Conservation (phyloP, 2,888 invertebrate genomes). For the Serripes groenlandicus region DNA sequence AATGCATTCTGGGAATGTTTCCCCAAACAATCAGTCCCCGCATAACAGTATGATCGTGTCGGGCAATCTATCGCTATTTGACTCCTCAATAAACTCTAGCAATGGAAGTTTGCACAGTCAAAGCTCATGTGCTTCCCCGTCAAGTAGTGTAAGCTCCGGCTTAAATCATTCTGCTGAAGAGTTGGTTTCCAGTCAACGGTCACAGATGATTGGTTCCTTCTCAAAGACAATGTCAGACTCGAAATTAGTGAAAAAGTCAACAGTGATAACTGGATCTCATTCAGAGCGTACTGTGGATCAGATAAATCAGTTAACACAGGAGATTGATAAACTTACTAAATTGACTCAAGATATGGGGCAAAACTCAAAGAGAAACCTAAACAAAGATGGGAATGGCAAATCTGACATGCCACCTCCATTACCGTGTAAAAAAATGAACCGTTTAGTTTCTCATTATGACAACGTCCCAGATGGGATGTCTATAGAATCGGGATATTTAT, state of each 20-base stretch:
- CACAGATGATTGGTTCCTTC: slow-evolving; percentile 60
- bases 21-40: slow-evolving; percentile 62
- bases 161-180: slow-evolving; percentile 91
- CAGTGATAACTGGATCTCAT: slow-evolving; percentile 66
- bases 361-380: slow-evolving; percentile 54
- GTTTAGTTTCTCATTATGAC: slow-evolving; percentile 91
- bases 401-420: slow-evolving; percentile 87
- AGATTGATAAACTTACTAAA: slow-evolving; percentile 80
- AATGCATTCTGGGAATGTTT: slow-evolving; percentile 38
- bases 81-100: slow-evolving; percentile 65
- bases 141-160: slow-evolving; percentile 95
- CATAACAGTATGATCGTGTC: slow-evolving; percentile 68
- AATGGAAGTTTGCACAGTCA: slow-evolving; percentile 65
- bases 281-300: slow-evolving; percentile 77
- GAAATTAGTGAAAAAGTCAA: slow-evolving; percentile 55
- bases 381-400: slow-evolving; percentile 30
- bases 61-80: slow-evolving; percentile 52
- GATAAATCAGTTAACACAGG: slow-evolving; percentile 79
- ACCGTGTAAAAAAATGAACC: slow-evolving; percentile 90
- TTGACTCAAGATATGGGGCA: slow-evolving; percentile 80
- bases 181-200: slow-evolving; percentile 62
- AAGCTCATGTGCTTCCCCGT: slow-evolving; percentile 86
- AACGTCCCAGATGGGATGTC: slow-evolving; percentile 87
- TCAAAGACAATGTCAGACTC: slow-evolving; percentile 74
- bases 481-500: slow-evolving; percentile 48